Evolutionary conservation across 2,888 invertebrate species (phyloP), one percentile per base, ranked within the genome.

Genomic region (Muscina levida): DNA sequence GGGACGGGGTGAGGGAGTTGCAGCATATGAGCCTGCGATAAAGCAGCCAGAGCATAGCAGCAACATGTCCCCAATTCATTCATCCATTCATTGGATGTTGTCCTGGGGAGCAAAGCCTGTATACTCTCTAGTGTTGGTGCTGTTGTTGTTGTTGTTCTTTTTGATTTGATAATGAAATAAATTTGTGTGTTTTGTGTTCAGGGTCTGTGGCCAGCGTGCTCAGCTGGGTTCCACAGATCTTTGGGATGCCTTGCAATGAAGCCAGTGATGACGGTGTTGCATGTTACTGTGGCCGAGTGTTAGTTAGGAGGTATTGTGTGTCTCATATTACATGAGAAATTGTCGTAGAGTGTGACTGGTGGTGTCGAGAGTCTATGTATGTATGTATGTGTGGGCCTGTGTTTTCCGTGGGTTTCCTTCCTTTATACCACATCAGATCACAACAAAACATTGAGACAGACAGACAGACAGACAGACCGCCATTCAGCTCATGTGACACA

Each of bases 241-340:
- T 31, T 53, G 10, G 19, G 53, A 17, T 24, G 53, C 24, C 24
- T 24, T 13, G 24, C n/a, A 31, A 59, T 37, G 59, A 31, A 31
- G 22, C 42, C 31, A 17, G 15, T 39, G 37, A 15, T 48, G 48
- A 6, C 17, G 11, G 6, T 51, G 46, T 57, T 59, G 62, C 15
- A 19, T 53, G 46, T 53, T 68, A 59, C 10, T 67, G 44, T 65
- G 42, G 44, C 31, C 15, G 70, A 39, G 62, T 44, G 3, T 13
- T 46, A 48, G 17, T 31, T 31, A n/a, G n/a, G n/a, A n/a, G 31
- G 31, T 31, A 31, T 31, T 66, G 42, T 37, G 3, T 68, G 39
- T 62, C 53, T 80, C 80, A 77, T 56, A 68, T 80, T 80, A 80
- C 80, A 77, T 80, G 80, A 80, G 80, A 80, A 80, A 80, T 80